Evolutionary conservation across 2,888 invertebrate genomes (phyloP).

Genomic region (Lasioglossum pauxillum): DNA sequence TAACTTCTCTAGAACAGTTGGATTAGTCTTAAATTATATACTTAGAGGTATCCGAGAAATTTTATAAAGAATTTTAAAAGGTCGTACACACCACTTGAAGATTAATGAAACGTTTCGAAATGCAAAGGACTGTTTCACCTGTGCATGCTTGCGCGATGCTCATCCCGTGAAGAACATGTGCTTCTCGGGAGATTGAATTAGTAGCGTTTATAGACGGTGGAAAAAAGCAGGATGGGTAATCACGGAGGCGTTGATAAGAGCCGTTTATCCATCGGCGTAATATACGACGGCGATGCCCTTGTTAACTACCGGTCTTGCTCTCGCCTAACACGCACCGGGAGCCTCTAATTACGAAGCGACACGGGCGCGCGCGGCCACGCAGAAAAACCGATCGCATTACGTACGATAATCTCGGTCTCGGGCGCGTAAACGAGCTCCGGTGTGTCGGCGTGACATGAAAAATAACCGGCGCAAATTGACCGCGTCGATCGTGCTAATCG

Average conservation of each 20-base stretch:
- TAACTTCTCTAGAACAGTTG: no score
- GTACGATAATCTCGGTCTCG: conserved; percentile 38
- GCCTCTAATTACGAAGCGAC: conserved; percentile 44
- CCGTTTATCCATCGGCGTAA: conserved; percentile 33
- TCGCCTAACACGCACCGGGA: conserved; percentile 34
- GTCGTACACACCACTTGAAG: no score
- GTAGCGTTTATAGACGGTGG: not conserved
- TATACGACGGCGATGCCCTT: conserved; percentile 10
- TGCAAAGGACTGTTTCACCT: no score
- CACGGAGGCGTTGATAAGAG: conserved; percentile 34
- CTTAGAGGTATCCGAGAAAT: no score
- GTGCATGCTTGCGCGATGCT: not conserved
- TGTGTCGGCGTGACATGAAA: conserved; percentile 30
- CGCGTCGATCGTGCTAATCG: conserved; percentile 43
- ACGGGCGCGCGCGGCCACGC: conserved; percentile 17
- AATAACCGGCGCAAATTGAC: conserved; percentile 42
- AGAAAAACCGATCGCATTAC: conserved; percentile 56
- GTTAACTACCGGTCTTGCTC: conserved; percentile 36
- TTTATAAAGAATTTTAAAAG: no score
- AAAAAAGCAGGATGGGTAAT: not conserved
- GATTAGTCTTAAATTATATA: no score
- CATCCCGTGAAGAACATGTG: not conserved
- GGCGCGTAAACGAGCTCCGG: conserved; percentile 37
- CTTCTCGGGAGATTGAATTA: not conserved
- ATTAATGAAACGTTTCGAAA: no score